These are phyloP conservation scores for Cyprinodon tularosa DNA, from an alignment of 2,113 vertebrate species.

Conservation along the genomic window DNA sequence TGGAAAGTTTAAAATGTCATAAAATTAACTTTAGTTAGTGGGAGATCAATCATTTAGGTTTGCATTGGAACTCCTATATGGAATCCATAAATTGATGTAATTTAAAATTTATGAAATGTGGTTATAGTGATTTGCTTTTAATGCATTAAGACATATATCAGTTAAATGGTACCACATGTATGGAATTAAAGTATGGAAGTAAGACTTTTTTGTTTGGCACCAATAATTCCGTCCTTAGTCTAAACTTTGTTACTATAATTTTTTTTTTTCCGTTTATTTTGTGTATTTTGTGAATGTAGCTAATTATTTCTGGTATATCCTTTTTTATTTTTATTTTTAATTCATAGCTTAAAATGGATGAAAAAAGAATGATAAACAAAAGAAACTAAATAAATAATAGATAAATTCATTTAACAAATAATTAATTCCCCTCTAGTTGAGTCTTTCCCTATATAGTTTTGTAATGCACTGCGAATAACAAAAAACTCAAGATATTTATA, in stretches of 20 bases:
- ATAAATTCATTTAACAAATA: too few relatives aligned
- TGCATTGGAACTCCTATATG: not conserved
- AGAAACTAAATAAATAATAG: too few relatives aligned
- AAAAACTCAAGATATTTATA: not conserved
- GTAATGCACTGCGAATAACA: not conserved
- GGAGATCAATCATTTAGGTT: not conserved
- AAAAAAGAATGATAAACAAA: too few relatives aligned
- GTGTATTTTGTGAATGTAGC: too few relatives aligned
- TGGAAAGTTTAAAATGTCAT: not conserved
- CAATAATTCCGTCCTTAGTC: too few relatives aligned
- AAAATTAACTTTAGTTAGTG: not conserved
- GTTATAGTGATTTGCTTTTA: not conserved
- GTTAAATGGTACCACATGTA: not conserved
- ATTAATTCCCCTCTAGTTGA: too few relatives aligned
- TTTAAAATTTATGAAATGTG: not conserved
- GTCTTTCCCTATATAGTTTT: too few relatives aligned
- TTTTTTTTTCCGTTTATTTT: too few relatives aligned
- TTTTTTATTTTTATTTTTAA: too few relatives aligned
- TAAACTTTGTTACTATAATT: too few relatives aligned
- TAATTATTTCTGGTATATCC: too few relatives aligned
- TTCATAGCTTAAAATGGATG: too few relatives aligned
- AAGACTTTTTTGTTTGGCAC: not conserved
- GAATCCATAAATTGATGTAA: not conserved
- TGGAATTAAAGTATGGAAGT: not conserved
- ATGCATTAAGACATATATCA: not conserved